These are phyloP conservation scores for Actenoides lindsayi DNA, from an alignment of 2,113 vertebrate species.

Conservation along the genomic window DNA sequence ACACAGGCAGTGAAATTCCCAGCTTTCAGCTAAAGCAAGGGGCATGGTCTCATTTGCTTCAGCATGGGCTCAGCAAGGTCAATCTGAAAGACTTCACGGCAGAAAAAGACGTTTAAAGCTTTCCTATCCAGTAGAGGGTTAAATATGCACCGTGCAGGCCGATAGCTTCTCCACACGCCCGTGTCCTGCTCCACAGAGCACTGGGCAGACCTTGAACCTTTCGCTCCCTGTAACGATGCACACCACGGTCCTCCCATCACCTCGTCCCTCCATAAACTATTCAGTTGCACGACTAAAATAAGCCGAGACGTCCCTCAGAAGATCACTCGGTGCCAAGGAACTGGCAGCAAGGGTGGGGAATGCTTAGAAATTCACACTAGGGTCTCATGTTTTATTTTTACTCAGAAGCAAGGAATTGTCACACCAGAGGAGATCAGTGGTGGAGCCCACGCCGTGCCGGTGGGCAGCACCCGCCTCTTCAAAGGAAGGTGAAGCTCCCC, in stretches of 20 bases:
- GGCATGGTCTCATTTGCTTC: neutral
- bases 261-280: neutral
- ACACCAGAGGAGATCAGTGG: neutral
- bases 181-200: neutral
- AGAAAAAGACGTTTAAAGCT: neutral
- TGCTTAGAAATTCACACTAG: neutral
- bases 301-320: neutral
- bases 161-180: rapidly evolving
- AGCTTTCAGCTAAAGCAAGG: neutral
- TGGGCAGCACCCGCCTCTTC: neutral
- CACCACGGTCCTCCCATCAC: neutral
- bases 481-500: neutral
- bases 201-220: neutral
- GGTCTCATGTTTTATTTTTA: slow-evolving; percentile 1
- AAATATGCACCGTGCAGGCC: rapidly evolving
- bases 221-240: rapidly evolving
- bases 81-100: neutral
- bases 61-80: neutral
- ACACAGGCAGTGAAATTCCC: neutral
- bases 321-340: neutral
- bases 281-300: neutral
- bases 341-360: rapidly evolving
- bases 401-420: neutral
- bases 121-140: neutral
- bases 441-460: rapidly evolving